Evolutionary conservation across 2,888 invertebrate genomes (phyloP), one percentile per base, ranked within the genome.

Genomic region (Ochropleura leucogaster): DNA sequence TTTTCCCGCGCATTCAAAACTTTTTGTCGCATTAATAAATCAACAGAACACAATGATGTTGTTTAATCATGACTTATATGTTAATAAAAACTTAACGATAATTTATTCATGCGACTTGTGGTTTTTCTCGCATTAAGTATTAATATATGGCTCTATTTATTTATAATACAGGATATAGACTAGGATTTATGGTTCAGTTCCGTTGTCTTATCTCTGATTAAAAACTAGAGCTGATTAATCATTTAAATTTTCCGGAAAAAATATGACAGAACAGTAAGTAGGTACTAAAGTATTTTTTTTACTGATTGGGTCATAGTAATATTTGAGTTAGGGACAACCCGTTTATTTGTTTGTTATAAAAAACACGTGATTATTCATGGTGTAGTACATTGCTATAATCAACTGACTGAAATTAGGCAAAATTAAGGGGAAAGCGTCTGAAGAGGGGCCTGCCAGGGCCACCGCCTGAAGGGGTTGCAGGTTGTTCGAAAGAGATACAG

Each of bases 91-190:
- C 81, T 40, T 20, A 42, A 47, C 20, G 30, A 40, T 73, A 63
- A 53, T 46, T 46, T 72, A 81, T 64, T 62, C 30, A 69, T 72
- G 4, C 12, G 40, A 9, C 7, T 10, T 57, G 47, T 51, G 65
- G 67, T 82, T 74, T 82, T 74, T 77, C 82, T 71, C 63, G 74
- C 74, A 79, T 82, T 42, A 74, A 62, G 44, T 82, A 79, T 69
- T 74, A 67, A 67, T 49, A 62, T 82, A 74, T 63, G 51, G 49
- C 47, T 62, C 12, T 65, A 59, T 68, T 62, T 72, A 51, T 40
- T 53, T 20, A 40, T 12, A 49, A 64, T 63, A 47, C 60, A 73
- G 81, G 78, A 82, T 74, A 16, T 69, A 4, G 5, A 67, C 44
- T 63, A 72, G 82, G 81, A 78, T 82, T 74, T 78, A 72, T 74